A percentile compares a stretch with the other conserved stretches of the same genome.
phyloP scores from a whole-genome alignment of 2,797 vertebrate species.

The Sebastes hopkinsi region DNA sequence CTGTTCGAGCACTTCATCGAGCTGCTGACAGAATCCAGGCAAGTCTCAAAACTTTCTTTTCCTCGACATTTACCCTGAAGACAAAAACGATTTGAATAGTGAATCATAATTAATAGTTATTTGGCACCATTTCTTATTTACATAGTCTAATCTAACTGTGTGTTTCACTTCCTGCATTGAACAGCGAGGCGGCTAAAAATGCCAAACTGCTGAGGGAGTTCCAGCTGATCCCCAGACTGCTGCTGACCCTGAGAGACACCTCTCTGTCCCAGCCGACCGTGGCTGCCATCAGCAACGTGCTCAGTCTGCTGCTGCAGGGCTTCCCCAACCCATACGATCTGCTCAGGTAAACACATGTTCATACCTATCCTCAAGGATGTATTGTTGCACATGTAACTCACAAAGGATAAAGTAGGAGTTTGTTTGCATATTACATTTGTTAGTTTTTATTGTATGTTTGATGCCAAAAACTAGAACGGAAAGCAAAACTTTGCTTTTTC shows the following conservation, averaged over 20 bases:
- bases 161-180: accelerated
- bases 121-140: not conserved
- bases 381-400: not conserved
- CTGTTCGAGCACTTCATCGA: conserved; percentile 99
- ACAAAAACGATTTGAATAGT: not conserved
- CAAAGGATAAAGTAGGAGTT: not conserved
- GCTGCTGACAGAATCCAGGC: conserved; percentile 98
- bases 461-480: not conserved
- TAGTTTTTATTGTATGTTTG: not conserved
- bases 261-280: conserved; percentile 96
- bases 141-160: not conserved
- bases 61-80: not conserved
- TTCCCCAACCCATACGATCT: conserved; percentile 94
- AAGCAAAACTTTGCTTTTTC: not conserved
- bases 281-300: conserved; percentile 92
- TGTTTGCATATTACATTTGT: not conserved
- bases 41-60: conserved; percentile 34
- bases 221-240: conserved; percentile 93
- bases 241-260: conserved; percentile 93
- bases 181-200: conserved; percentile 95
- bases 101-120: not conserved
- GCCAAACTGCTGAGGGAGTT: conserved; percentile 96
- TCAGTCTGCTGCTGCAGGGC: conserved; percentile 95
- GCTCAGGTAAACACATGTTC: conserved; percentile 85
- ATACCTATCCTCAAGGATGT: not conserved